Percentiles rank a stretch among this genome's conserved stretches.
Evolutionary conservation across 2,888 invertebrate species (phyloP).

Genomic region (Falcaria lacertinaria): DNA sequence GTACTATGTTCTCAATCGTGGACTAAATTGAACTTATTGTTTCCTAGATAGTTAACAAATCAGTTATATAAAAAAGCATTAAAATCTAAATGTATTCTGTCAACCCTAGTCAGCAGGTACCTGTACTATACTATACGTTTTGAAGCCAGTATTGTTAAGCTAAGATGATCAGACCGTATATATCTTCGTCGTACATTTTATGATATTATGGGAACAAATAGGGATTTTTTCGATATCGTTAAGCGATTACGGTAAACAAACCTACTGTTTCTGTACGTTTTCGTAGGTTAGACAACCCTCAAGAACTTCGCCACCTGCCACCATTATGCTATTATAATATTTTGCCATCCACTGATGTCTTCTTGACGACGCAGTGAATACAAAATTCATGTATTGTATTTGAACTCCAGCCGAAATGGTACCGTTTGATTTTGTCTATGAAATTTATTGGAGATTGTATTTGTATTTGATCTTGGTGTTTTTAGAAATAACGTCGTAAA

Average conservation of each 20-base stretch:
- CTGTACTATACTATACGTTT: too few species aligned
- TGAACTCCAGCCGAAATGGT: constrained; percentile 29
- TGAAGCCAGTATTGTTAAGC: too few species aligned
- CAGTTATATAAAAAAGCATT: too few species aligned
- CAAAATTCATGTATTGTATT: constrained; percentile 49
- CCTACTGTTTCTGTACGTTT: constrained; percentile 7
- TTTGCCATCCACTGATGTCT: constrained; percentile 67
- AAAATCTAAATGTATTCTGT: too few species aligned
- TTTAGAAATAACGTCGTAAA: constrained; percentile 39
- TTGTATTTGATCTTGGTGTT: constrained; percentile 45
- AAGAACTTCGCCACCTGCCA: constrained; percentile 72
- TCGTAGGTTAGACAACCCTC: constrained; percentile 20
- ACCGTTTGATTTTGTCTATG: constrained; percentile 42
- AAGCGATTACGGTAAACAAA: constrained; percentile 1
- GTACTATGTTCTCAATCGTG: too few species aligned
- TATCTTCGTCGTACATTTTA: too few species aligned
- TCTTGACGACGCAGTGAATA: constrained; percentile 78
- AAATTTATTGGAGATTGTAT: constrained; percentile 67
- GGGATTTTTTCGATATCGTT: constrained; percentile 24
- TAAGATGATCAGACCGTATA: too few species aligned
- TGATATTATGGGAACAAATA: not conserved
- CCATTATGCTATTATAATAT: constrained; percentile 79
- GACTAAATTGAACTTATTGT: too few species aligned
- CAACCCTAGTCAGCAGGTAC: too few species aligned
- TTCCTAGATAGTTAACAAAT: too few species aligned